phyloP scores from a whole-genome alignment of 2,888 invertebrate genomes.

The Pachliopta kotzebuea region DNA sequence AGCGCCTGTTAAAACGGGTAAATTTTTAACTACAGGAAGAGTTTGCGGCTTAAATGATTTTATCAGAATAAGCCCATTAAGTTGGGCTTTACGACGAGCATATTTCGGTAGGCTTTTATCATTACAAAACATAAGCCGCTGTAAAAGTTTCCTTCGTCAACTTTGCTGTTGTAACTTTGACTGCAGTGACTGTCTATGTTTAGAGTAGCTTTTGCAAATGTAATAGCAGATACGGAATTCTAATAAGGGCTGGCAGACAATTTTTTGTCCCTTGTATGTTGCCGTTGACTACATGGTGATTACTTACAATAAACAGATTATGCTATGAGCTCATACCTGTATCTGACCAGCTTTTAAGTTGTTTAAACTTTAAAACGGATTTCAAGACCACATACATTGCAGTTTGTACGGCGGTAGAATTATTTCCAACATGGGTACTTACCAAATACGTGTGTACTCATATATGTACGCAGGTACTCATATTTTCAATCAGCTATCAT shows the following conservation, averaged over 20 bases:
- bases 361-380: too few species aligned
- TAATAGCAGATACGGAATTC: not conserved
- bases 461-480: too few species aligned
- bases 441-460: too few species aligned
- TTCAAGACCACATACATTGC: too few species aligned
- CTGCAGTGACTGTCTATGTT: not conserved
- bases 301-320: too few species aligned
- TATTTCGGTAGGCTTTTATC: constrained; percentile 1
- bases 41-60: constrained; percentile 4
- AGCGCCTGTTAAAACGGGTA: not conserved
- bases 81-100: constrained; percentile 3
- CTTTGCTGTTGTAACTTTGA: not conserved
- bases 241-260: not conserved
- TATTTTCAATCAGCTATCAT: too few species aligned
- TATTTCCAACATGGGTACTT: too few species aligned
- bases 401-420: too few species aligned
- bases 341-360: too few species aligned
- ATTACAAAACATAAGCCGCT: not conserved
- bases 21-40: not conserved
- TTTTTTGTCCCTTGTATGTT: too few species aligned
- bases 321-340: too few species aligned
- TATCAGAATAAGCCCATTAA: constrained; percentile 10
- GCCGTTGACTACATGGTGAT: too few species aligned
- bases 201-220: not conserved
- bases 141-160: constrained; percentile 1